Percentiles rank a stretch among this genome's conserved stretches.
Conservation (phyloP, 2,113 vertebrate genomes). For the Mormoops blainvillei region DNA sequence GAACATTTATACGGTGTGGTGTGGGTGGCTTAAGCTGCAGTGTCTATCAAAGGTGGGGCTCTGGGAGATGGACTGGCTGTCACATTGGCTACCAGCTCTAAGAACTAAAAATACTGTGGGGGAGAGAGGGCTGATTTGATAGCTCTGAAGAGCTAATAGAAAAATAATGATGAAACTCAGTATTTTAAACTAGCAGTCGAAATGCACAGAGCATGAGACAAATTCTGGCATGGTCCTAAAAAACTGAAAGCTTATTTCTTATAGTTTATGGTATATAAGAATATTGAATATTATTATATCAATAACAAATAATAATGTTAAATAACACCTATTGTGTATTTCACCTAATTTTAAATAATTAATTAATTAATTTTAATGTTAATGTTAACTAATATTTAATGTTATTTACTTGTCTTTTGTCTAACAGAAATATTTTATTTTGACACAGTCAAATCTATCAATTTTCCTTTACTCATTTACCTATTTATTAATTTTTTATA, state of each 20-base stretch:
- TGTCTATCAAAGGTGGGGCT: accelerated
- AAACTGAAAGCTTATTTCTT: not conserved
- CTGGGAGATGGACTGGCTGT: accelerated
- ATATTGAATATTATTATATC: not conserved
- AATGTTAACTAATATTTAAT: not conserved
- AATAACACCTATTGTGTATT: not conserved
- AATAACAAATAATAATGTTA: not conserved
- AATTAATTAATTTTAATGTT: not conserved
- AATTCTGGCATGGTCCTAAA: accelerated
- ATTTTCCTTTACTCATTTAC: not conserved
- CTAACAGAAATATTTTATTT: not conserved
- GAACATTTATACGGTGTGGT: accelerated
- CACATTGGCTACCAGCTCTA: accelerated
- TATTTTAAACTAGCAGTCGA: too few species aligned
- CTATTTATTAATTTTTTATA: accelerated
- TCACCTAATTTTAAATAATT: not conserved
- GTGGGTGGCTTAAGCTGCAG: accelerated
- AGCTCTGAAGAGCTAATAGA: accelerated
- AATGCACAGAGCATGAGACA: too few species aligned
- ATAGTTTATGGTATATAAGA: not conserved
- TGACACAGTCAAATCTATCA: not conserved
- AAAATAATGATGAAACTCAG: not conserved
- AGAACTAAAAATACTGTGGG: accelerated
- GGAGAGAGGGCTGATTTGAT: not conserved
- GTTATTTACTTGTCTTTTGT: not conserved